Evolutionary conservation across 1,140 invertebrate species (phyloP), one percentile per base, ranked within the genome.

Genomic region (Oncopodura yosiiana): DNA sequence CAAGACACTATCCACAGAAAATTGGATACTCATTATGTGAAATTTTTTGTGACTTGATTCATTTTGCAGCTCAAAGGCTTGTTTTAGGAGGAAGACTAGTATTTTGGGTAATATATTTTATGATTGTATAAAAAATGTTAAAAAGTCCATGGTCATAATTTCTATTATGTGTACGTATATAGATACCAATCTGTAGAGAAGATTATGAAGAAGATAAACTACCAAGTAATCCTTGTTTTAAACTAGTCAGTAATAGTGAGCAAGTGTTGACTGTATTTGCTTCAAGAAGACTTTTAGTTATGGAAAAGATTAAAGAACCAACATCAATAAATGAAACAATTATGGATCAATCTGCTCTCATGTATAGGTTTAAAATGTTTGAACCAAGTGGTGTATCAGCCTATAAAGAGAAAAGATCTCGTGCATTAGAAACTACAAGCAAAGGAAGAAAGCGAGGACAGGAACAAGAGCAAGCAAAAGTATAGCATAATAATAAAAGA

Each of bases 1-100:
- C 72, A 0, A 76, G 77, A 39, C 87, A 91, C 66, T 80, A 88
- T 64, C 91, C 92, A 2, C 82, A 88, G 3, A 93, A 92, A 73
- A 74, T 88, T n/a, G 81, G 82, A 41, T 96, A 96, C 64, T 77
- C 78, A 23, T 70, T 95, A 49, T 74, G 79, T 2, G 79, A 88
- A 58, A 81, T 96, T 32, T 87, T 85, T 65, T 73, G 72, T 42
- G 92, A 96, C 74, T 70, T 97, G 19, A 70, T 97, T 12, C 74
- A 78, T 58, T 93, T 95, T 72, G 78, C 87, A 4, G 83, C 82
- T 0, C 77, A 74, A 56, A 81, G 87, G 74, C 74, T 97, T 34
- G 78, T 73, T 62, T 52, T 88, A 3, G 77, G 81, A 27, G 84
- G 89, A 0, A 72, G 86, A 63, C 71, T 96, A 14, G 89, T 94